Evolutionary conservation across 2,113 vertebrate species (phyloP), one percentile per base, ranked within the genome.

Genomic region (Dasyurus viverrinus): DNA sequence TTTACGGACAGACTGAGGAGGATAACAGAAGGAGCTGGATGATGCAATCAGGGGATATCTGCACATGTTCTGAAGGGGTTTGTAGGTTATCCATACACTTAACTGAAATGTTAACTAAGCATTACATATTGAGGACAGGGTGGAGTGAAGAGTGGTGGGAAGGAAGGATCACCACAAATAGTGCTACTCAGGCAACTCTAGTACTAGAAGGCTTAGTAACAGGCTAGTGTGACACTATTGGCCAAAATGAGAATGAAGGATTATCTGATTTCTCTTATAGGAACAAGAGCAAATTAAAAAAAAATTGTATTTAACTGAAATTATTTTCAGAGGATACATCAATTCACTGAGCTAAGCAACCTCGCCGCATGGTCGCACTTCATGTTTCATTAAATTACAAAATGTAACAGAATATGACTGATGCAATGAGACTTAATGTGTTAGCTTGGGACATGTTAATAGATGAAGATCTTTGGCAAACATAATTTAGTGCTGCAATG

Each of bases 341-440:
- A 96, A 68, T 89, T 22, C 16, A 90, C 94, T 92, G 68, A 91
- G 53, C 55, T 93, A 54, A 92, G 50, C 93, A 92, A 91, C 53
- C 90, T 36, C 23, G 54, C 53, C 10, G 90, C 68, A n/a, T 5
- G 8, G n/a, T 97, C 54, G 94, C 93, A 95, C 91, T 94, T 94
- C 89, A 54, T 52, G 30, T 95, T 93, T 95, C 92, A 96, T 95
- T 97, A 94, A 96, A 93, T 94, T 96, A 92, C 89, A 57, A 96
- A 95, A 92, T 53, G 94, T 96, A 93, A 95, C 95, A 96, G 54
- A 95, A 94, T 96, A 93, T 60, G 92, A 95, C 96, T 95, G 91
- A 94, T 92, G 91, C 90, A 96, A 97, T 95, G 91, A 96, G 91
- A 53, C 89, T 97, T 93, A 97, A 91, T 90, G 47, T 95, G 95